Evolutionary conservation across 2,888 invertebrate species (phyloP).

Genomic region (Synanthedon andrenaeformis): DNA sequence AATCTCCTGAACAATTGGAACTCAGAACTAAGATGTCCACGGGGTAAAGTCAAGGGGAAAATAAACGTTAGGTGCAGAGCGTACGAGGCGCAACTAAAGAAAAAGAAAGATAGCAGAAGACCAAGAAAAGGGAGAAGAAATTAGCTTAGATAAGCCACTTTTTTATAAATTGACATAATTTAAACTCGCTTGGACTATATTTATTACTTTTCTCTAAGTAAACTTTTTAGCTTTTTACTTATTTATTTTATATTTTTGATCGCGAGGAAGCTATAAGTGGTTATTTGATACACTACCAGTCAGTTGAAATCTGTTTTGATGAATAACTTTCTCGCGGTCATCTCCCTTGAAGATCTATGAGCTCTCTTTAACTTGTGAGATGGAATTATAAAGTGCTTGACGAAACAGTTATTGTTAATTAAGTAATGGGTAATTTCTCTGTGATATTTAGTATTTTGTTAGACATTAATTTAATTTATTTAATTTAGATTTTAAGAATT

Average conservation of each 20-base stretch:
- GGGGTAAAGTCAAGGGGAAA: conserved; percentile 21
- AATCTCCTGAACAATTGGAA: conserved; percentile 72
- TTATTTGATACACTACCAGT: not conserved
- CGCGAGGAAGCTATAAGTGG: conserved; percentile 4
- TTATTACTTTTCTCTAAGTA: not conserved
- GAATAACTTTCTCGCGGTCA: not conserved
- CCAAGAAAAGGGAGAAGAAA: conserved; percentile 10
- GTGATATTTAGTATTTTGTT: conserved; percentile 69
- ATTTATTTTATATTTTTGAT: conserved; percentile 26
- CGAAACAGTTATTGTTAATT: conserved; percentile 59
- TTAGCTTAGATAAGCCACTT: conserved; percentile 2
- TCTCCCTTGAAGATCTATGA: not conserved
- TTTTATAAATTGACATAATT: not conserved
- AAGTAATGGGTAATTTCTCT: conserved; percentile 69
- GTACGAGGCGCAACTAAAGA: conserved; percentile 34
- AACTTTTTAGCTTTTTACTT: conserved; percentile 17
- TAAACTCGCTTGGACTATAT: not conserved
- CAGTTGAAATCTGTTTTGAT: not conserved
- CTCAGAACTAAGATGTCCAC: conserved; percentile 54
- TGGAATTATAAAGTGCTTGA: conserved; percentile 45
- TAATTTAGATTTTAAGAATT: conserved; percentile 46
- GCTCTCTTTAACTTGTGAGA: conserved; percentile 21
- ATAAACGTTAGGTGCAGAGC: conserved; percentile 27
- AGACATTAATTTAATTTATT: conserved; percentile 65
- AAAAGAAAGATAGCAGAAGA: conserved; percentile 31